These are phyloP conservation scores for Leptothorax acervorum DNA, from an alignment of 2,888 invertebrate species.

Conservation along the genomic window DNA sequence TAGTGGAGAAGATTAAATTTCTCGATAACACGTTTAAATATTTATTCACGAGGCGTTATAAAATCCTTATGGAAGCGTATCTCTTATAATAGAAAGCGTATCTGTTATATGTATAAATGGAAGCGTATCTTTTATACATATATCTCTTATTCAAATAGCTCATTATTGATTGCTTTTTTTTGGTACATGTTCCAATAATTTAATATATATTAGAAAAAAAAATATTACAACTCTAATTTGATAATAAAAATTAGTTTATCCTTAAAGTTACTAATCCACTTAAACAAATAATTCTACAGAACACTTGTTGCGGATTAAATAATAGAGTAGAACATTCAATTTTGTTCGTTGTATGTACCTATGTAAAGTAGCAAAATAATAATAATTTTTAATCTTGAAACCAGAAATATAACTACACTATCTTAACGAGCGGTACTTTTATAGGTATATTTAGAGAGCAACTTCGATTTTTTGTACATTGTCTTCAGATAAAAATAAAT, in stretches of 20 bases:
- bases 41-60: neutral
- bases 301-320: neutral
- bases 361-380: neutral
- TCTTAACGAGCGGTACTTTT: conserved; percentile 30
- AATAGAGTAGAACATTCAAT: neutral
- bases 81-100: neutral
- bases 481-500: conserved; percentile 68
- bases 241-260: neutral
- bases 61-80: neutral
- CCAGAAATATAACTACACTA: neutral
- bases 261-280: neutral
- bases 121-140: neutral
- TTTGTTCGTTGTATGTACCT: neutral
- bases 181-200: neutral
- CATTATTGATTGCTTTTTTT: neutral
- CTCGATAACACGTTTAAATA: conserved; percentile 16
- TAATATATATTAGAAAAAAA: neutral
- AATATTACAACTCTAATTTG: neutral
- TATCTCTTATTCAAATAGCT: neutral
- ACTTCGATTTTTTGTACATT: conserved; percentile 44
- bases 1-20: conserved; percentile 63
- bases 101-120: neutral
- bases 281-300: neutral
- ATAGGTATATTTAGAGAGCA: conserved; percentile 57
- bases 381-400: conserved; percentile 43